Evolutionary conservation across 2,797 vertebrate species (phyloP), one percentile per base, ranked within the genome.

Genomic region (Sebastes matsubarae): DNA sequence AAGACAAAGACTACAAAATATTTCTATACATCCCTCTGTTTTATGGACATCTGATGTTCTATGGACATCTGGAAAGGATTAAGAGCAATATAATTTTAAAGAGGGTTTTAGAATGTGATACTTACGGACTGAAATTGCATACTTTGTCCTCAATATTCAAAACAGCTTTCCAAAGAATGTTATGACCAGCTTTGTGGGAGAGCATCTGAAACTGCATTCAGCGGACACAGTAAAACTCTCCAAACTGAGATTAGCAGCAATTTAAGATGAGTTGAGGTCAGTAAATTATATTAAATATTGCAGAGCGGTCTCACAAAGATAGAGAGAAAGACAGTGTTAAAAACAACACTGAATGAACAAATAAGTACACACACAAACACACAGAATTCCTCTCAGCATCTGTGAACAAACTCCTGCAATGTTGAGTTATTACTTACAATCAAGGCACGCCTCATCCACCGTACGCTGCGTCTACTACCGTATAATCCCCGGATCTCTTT

Each of bases 401-500:
- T 38, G 54, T 61, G 29, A 79, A 52, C 64, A 65, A 63, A 2
- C 52, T 59, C 4, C 25, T 13, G 22, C 16, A 20, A 72, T 55
- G 63, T 50, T 68, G 8, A 16, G 25, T 75, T 61, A 46, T 77
- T 16, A 64, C 38, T 73, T 67, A 34, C 24, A 81, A 74, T 64
- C 57, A 63, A 83, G 59, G 24, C 57, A 18, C 3, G n/a, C 25
- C 22, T 81, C 46, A 59, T 54, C 55, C 72, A 16, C 24, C 9
- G 14, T 72, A 80, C 73, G 54, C 71, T 6, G 8, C 18, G n/a
- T 78, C 74, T 34, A 60, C 77, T 73, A 34, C 42, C 46, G 9
- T 27, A 54, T 52, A 60, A 85, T 80, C 76, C 61, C 24, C 32
- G 22, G 34, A 30, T 24, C 70, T n/a, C 65, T 76, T 70, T 70